Evolutionary conservation across 2,888 invertebrate species (phyloP), one percentile per base, ranked within the genome.

Genomic region (Willowsia nigromaculata): DNA sequence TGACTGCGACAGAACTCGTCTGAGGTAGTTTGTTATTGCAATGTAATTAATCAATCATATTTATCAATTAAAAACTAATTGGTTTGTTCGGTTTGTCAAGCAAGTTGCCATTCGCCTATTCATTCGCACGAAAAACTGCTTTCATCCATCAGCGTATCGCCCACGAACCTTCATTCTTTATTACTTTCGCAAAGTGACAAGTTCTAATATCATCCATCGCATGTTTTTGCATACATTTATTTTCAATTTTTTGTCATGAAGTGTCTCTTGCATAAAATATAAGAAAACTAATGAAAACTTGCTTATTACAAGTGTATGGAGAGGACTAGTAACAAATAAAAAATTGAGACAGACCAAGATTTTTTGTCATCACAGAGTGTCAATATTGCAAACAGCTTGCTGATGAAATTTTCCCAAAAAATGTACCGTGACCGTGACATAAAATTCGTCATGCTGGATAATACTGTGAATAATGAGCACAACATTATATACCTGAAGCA

Each of bases 381-480:
- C 50, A 50, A 50, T 15, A 37, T n/a, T n/a, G n/a, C n/a, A 47
- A 9, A 18, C 22, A 27, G 9, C 25, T 5, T 59, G 76, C 33
- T 53, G 71, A 90, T 74, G 53, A 91, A 91, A 90, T 89, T 86
- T 90, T 85, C 78, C 80, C 68, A 74, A 89, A 91, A 87, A 90
- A 89, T n/a, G 88, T 90, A 91, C 90, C 91, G 91, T 91, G 91
- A 91, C 91, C 90, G 91, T 91, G 91, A 91, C 91, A 91, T 86
- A 76, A 50, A 89, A 90, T 91, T 90, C 90, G 90, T 88, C 91
- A 91, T 86, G 89, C 76, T 89, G 53, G 25, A 85, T 80, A 47
- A 15, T 25, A 30, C 37, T 78, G 50, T 83, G 76, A 83, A 68
- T 59, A 53, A 30, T 74, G 68, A 43, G 43, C 18, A 68, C 81